Evolutionary conservation across 2,113 vertebrate genomes (phyloP).

Genomic region (Nymphicus hollandicus): DNA sequence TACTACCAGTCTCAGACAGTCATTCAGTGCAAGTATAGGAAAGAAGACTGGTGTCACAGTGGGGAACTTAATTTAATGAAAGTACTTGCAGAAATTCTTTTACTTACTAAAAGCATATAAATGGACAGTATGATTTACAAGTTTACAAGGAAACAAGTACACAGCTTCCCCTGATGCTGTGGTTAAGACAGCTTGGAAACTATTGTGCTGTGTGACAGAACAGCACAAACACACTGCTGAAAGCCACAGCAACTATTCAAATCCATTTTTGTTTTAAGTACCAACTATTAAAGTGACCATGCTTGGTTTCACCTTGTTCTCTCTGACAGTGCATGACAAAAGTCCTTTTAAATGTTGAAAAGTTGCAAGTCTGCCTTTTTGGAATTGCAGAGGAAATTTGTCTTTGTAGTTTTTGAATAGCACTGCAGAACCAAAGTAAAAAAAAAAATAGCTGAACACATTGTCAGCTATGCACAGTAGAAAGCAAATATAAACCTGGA

Average conservation of each 20-base stretch:
- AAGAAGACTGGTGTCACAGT: slow-evolving; percentile 14
- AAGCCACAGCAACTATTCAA: not conserved
- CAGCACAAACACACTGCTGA: not conserved
- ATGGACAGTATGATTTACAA: slow-evolving; percentile 58
- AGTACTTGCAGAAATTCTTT: slow-evolving; percentile 34
- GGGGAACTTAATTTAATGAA: slow-evolving; percentile 24
- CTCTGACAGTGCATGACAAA: slow-evolving; percentile 28
- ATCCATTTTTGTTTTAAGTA: slow-evolving; percentile 17
- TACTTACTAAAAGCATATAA: slow-evolving; percentile 56
- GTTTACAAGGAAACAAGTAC: slow-evolving; percentile 35
- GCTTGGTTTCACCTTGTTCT: slow-evolving; percentile 32
- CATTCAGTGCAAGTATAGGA: slow-evolving; percentile 5
- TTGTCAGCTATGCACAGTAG: not conserved
- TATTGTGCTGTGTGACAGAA: slow-evolving; percentile 2
- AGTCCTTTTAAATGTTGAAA: slow-evolving; percentile 31
- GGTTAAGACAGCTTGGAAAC: slow-evolving; percentile 34
- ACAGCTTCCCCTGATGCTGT: slow-evolving; percentile 11
- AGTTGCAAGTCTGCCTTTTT: slow-evolving; percentile 17
- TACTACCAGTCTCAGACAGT: slow-evolving; percentile 18
- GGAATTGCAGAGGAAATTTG: not conserved
- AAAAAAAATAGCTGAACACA: not conserved
- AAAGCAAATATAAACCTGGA: not conserved
- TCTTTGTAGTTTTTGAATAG: not conserved
- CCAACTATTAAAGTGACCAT: slow-evolving; percentile 17
- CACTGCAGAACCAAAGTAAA: not conserved